Percentiles rank a stretch among this genome's conserved stretches.
These are phyloP conservation scores for Kryphioiulus occultus DNA, from an alignment of 2,888 invertebrate genomes.

Conservation along the genomic window DNA sequence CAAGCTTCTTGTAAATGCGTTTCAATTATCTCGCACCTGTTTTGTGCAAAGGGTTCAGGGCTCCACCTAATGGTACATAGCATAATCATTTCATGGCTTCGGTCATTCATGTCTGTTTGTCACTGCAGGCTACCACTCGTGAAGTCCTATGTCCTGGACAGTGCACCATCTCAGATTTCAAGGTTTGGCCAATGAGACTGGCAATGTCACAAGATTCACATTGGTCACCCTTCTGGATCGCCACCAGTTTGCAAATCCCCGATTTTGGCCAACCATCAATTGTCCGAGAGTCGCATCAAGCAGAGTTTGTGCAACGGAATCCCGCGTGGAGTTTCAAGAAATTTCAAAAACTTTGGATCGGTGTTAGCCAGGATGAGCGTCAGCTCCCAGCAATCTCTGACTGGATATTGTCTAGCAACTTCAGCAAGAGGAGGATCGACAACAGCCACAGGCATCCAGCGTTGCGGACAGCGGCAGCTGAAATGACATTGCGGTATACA, in stretches of 20 bases:
- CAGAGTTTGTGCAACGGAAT: neutral
- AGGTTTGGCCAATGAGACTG: no score
- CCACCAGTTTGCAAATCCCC: neutral
- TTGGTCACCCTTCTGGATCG: neutral
- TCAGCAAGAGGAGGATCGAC: neutral
- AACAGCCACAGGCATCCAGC: neutral
- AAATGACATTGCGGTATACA: neutral
- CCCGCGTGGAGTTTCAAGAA: neutral
- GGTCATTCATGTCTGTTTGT: no score
- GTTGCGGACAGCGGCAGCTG: neutral
- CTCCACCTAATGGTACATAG: no score
- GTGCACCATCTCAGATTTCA: no score
- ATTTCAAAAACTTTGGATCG: neutral
- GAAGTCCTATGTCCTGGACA: no score
- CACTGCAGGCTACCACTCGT: no score
- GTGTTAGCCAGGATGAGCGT: neutral
- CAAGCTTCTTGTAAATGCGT: neutral
- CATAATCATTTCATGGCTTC: neutral
- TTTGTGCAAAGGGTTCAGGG: neutral
- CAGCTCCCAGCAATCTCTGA: neutral
- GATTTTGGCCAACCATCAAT: neutral
- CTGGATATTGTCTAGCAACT: slow-evolving; percentile 2
- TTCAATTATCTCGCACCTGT: neutral
- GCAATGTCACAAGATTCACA: neutral
- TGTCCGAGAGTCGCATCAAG: neutral